These are phyloP conservation scores for Miichthys miiuy DNA, from an alignment of 2,797 vertebrate species.

Conservation along the genomic window DNA sequence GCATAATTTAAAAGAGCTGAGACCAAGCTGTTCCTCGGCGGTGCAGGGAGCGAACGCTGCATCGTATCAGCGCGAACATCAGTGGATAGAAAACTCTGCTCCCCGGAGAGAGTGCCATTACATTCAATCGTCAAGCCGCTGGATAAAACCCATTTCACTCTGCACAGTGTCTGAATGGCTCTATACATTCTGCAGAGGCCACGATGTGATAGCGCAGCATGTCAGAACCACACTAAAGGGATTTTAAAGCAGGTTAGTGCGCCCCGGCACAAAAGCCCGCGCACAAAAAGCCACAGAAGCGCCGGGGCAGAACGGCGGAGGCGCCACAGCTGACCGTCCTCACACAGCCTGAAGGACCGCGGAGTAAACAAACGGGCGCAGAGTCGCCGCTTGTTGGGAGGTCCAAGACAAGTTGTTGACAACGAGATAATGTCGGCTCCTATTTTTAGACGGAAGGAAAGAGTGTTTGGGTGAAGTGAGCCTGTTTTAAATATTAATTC, in stretches of 20 bases:
- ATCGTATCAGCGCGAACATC: slow-evolving; percentile 68
- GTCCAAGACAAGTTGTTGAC: slow-evolving; percentile 51
- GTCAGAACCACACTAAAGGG: slow-evolving; percentile 63
- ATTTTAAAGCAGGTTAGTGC: slow-evolving; percentile 64
- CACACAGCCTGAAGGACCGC: slow-evolving; percentile 48
- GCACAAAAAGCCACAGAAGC: slow-evolving; percentile 51
- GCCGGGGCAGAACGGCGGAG: slow-evolving; percentile 53
- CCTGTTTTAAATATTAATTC: slow-evolving; percentile 61
- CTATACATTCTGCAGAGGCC: slow-evolving; percentile 60
- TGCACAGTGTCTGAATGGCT: slow-evolving; percentile 64
- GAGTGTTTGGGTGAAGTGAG: slow-evolving; percentile 42
- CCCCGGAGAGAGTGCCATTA: slow-evolving; percentile 73
- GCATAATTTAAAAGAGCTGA: slow-evolving; percentile 74
- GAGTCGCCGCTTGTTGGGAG: slow-evolving; percentile 41
- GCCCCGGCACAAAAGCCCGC: slow-evolving; percentile 47
- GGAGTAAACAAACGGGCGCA: slow-evolving; percentile 42
- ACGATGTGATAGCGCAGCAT: slow-evolving; percentile 53
- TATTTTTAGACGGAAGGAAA: slow-evolving; percentile 64
- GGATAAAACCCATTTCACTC: slow-evolving; percentile 72
- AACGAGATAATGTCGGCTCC: slow-evolving; percentile 64
- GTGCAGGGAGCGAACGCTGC: slow-evolving; percentile 50
- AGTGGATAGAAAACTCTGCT: slow-evolving; percentile 68
- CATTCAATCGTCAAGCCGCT: slow-evolving; percentile 71
- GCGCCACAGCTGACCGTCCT: slow-evolving; percentile 62
- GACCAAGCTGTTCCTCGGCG: slow-evolving; percentile 67